A percentile compares a stretch with the other conserved stretches of the same genome.
phyloP scores from a whole-genome alignment of 2,797 vertebrate genomes.

The Chelidonichthys spinosus region DNA sequence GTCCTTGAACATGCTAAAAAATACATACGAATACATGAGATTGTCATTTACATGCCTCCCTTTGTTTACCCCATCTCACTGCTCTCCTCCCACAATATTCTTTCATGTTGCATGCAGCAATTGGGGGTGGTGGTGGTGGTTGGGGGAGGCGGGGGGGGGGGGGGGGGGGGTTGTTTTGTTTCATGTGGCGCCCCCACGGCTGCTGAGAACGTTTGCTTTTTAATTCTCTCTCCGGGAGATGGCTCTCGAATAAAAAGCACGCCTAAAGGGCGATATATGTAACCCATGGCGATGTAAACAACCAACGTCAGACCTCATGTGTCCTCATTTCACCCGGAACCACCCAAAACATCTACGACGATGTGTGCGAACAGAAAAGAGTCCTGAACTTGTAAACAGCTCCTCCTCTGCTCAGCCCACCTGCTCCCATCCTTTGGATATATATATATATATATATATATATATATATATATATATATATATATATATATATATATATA shows the following conservation, averaged over 20 bases:
- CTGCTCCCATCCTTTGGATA: conserved; percentile 3
- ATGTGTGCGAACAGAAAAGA: background rate
- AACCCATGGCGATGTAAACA: conserved; percentile 27
- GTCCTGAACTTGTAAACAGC: conserved; percentile 62
- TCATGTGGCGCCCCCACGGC: conserved; percentile 39
- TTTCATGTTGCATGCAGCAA: background rate
- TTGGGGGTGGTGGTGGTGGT: background rate
- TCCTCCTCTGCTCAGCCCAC: conserved; percentile 5
- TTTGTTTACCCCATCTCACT: conserved; percentile 46
- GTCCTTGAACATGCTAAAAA: background rate
- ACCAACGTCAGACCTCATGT: background rate
- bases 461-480: background rate
- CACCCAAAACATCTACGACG: background rate
- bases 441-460: background rate
- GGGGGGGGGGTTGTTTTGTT: conserved; percentile 38
- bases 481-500: background rate
- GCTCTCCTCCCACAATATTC: background rate
- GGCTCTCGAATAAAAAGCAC: conserved; percentile 24
- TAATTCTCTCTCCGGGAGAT: background rate
- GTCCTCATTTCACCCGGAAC: conserved; percentile 7
- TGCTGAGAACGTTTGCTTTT: conserved; percentile 33
- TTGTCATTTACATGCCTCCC: conserved; percentile 26
- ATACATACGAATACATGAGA: background rate
- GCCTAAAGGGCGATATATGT: background rate
- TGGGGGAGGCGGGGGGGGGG: background rate